Conservation (phyloP, 2,797 vertebrate genomes). For the Hydrophis major region DNA sequence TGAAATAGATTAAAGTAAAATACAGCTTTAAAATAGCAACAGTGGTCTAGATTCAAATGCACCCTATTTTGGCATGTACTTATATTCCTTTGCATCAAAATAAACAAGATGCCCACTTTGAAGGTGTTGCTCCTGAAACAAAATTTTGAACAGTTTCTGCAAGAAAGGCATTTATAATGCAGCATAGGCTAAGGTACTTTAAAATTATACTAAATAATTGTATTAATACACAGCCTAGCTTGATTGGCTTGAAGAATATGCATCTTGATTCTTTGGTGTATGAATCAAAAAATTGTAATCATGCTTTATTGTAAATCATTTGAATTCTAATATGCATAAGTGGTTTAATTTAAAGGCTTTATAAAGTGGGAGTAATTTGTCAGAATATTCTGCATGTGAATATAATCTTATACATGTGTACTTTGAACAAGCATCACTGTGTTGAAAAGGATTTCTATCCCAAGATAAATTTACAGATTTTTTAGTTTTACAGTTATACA, state of each 20-base stretch:
- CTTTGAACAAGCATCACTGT: neutral
- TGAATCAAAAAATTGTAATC: neutral
- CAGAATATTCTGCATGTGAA: neutral
- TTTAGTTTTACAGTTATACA: neutral
- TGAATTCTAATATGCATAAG: neutral
- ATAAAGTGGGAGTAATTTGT: neutral
- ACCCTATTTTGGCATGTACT: neutral
- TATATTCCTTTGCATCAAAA: neutral
- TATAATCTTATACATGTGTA: neutral
- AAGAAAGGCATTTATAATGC: neutral
- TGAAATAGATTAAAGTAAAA: constrained; percentile 42
- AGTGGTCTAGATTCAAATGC: neutral
- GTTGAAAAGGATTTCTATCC: neutral
- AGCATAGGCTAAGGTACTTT: neutral
- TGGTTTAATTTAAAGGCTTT: neutral
- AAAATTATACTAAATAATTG: neutral
- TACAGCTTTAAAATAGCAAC: neutral
- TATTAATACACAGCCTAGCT: neutral
- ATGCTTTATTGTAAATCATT: neutral
- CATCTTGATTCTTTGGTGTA: neutral
- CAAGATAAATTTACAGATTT: neutral
- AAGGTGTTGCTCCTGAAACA: neutral
- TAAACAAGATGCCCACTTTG: neutral
- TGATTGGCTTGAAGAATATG: neutral
- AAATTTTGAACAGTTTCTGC: neutral